Percentiles rank a stretch among this genome's conserved stretches.
Conservation (phyloP, 2,888 invertebrate species). For the Aphodius sticticus region DNA sequence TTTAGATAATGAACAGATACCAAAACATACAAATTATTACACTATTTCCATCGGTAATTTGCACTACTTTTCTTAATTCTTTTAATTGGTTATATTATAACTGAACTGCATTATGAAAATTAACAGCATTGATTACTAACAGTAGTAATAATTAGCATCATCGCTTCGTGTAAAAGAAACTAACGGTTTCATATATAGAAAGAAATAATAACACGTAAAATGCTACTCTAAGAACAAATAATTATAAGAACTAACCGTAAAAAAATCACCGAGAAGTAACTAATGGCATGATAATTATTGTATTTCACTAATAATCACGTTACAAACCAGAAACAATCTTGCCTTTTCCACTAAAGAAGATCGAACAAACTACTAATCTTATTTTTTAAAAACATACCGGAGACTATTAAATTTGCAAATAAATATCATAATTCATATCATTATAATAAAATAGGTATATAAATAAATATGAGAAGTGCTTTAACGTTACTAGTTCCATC, state of each 20-base stretch:
- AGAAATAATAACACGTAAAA: not conserved
- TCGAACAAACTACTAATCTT: too few species aligned
- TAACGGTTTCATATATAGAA: not conserved
- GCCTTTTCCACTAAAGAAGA: too few species aligned
- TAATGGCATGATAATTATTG: not conserved
- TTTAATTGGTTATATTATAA: not conserved
- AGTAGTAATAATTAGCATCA: not conserved
- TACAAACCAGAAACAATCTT: too few species aligned
- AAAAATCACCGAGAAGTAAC: too few species aligned
- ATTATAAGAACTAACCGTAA: not conserved
- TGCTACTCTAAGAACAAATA: not conserved
- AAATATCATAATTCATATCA: too few species aligned
- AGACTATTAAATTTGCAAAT: too few species aligned
- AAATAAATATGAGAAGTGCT: too few species aligned
- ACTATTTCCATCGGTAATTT: not conserved
- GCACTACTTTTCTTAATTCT: not conserved
- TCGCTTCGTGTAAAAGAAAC: not conserved
- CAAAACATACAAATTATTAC: not conserved
- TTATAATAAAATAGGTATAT: too few species aligned
- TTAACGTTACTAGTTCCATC: not conserved
- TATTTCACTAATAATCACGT: not conserved
- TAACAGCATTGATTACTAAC: not conserved
- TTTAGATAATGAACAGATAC: not conserved
- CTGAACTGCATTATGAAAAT: not conserved
- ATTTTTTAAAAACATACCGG: too few species aligned